These are phyloP conservation scores for Hirudinaria manillensis DNA, from an alignment of 2,888 invertebrate genomes.

Conservation along the genomic window DNA sequence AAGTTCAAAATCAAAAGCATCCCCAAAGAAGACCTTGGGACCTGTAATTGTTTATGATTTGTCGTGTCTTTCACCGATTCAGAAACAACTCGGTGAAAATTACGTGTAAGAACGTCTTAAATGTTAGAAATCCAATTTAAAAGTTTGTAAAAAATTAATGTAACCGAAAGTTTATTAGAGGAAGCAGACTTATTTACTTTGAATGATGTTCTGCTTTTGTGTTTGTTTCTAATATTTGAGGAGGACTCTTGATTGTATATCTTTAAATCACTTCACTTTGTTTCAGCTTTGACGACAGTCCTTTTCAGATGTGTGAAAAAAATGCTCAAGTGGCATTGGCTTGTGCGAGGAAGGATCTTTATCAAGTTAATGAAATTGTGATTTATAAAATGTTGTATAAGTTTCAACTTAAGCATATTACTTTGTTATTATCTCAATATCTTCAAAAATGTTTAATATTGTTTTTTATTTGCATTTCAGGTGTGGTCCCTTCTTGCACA, in stretches of 20 bases:
- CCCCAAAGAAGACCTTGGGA: slow-evolving; percentile 42
- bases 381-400: not conserved
- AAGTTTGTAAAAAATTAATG: no score
- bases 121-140: not conserved
- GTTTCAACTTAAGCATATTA: not conserved
- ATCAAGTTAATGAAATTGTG: slow-evolving; percentile 62
- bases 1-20: not conserved
- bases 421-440: no score
- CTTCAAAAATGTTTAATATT: not conserved
- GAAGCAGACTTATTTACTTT: no score
- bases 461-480: slow-evolving; percentile 50
- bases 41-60: slow-evolving; percentile 64
- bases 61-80: slow-evolving; percentile 70
- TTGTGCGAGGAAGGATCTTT: slow-evolving; percentile 71
- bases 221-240: no score
- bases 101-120: slow-evolving; percentile 61
- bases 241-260: not conserved
- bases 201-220: no score
- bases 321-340: slow-evolving; percentile 72
- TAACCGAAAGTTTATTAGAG: no score
- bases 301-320: slow-evolving; percentile 68
- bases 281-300: slow-evolving; percentile 44
- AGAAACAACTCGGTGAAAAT: slow-evolving; percentile 72
- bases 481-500: slow-evolving; percentile 74
- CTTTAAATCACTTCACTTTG: not conserved